Evolutionary conservation across 2,888 invertebrate species (phyloP), one percentile per base, ranked within the genome.

Genomic region (Phyllotreta cruciferae): DNA sequence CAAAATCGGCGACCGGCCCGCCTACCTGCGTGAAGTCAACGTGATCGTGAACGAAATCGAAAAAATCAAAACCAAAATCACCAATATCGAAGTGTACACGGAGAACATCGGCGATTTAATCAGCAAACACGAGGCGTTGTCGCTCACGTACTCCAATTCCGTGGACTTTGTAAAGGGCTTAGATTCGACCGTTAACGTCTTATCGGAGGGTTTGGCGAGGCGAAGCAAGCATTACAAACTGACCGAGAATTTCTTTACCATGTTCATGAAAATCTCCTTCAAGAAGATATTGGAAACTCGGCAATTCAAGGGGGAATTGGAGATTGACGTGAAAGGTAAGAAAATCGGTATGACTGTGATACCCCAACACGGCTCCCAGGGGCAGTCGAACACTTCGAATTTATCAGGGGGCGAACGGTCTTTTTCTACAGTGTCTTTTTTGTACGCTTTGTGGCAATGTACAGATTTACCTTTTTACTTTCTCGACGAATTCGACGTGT

Each of bases 401-500:
- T 84, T 98, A 68, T 97, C 96, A 0, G 98, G 98, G 41, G 98
- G 98, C 4, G 98, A 98, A 83, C 87, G 96, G 61, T 96, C 96
- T 1, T 98, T 92, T 82, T 90, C 95, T n/a, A 98, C 97, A 0
- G 92, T 97, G 7, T 93, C 95, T 38, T 93, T 98, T 80, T 87
- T 98, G 69, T 88, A 97, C 81, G 88, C 97, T 36, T 85, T 98
- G 37, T 98, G 98, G 98, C 91, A 93, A 64, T 91, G 91, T 70
- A 92, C 94, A 75, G 90, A 92, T 75, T 88, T 94, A 75, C 98
- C 98, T 0, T 97, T 98, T 82, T 91, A 91, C 84, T 90, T 96
- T 80, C 84, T 98, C 72, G 98, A 98, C 80, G 98, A 98, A 84
- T 98, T 96, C 78, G 97, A 98, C 77, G 96, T 98, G 0, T 98